A percentile compares a stretch with the other conserved stretches of the same genome.
Conservation (phyloP, 2,113 vertebrate genomes). For the Macroglossus sobrinus region DNA sequence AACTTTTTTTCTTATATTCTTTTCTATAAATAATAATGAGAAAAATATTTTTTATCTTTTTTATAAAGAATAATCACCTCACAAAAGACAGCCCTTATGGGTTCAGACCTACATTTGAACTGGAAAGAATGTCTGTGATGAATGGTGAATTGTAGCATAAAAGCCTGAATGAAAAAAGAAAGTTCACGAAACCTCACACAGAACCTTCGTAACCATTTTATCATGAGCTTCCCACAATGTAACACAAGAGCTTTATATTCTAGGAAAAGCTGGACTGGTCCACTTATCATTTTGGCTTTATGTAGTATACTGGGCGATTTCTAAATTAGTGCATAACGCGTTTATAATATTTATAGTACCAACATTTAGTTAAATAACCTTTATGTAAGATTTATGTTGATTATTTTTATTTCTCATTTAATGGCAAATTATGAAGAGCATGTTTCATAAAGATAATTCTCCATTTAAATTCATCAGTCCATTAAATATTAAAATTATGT, state of each 20-base stretch:
- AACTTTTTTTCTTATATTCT: background rate
- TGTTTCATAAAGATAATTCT: conserved; percentile 87
- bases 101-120: conserved; percentile 36
- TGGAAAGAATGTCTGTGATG: background rate
- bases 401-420: conserved; percentile 84
- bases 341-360: conserved; percentile 84
- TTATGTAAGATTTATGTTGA: conserved; percentile 84
- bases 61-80: conserved; percentile 32
- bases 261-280: conserved; percentile 44
- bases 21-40: conserved; percentile 29
- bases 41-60: conserved; percentile 28
- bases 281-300: conserved; percentile 67
- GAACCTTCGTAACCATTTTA: background rate
- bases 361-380: conserved; percentile 84
- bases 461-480: conserved; percentile 86
- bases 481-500: conserved; percentile 88
- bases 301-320: conserved; percentile 59
- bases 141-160: background rate
- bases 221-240: background rate
- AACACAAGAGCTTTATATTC: background rate
- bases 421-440: conserved; percentile 83
- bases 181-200: background rate
- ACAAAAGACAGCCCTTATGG: conserved; percentile 30
- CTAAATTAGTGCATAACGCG: conserved; percentile 79
- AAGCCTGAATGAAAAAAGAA: background rate